Percentiles rank a stretch among this genome's conserved stretches.
phyloP scores from a whole-genome alignment of 2,797 vertebrate genomes.

The Cyprinodon diabolis region DNA sequence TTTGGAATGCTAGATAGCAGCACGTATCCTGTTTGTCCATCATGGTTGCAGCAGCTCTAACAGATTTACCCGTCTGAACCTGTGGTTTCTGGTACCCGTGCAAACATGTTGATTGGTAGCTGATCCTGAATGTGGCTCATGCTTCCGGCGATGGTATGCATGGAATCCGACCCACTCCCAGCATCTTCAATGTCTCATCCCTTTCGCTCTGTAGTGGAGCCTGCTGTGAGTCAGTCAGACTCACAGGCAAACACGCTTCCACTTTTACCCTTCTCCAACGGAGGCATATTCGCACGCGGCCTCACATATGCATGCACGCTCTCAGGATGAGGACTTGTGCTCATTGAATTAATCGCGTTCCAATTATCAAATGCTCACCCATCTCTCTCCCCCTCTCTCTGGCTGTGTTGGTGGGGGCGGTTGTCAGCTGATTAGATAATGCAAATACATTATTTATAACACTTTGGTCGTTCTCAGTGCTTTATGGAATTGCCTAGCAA shows the following conservation, averaged over 20 bases:
- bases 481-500: slow-evolving; percentile 87
- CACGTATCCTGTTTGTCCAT: neutral
- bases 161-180: slow-evolving; percentile 69
- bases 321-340: slow-evolving; percentile 69
- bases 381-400: slow-evolving; percentile 14
- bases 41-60: slow-evolving; percentile 10
- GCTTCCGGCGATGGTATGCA: slow-evolving; percentile 49
- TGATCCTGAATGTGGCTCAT: slow-evolving; percentile 51
- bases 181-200: slow-evolving; percentile 54
- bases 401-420: slow-evolving; percentile 63
- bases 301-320: slow-evolving; percentile 57
- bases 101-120: slow-evolving; percentile 25
- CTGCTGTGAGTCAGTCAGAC: slow-evolving; percentile 53
- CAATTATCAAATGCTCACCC: slow-evolving; percentile 71
- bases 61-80: slow-evolving; percentile 24
- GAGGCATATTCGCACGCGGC: slow-evolving; percentile 54
- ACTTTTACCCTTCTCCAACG: slow-evolving; percentile 33
- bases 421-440: slow-evolving; percentile 84
- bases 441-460: slow-evolving; percentile 88
- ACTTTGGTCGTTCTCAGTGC: slow-evolving; percentile 75
- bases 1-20: no score
- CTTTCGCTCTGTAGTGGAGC: slow-evolving; percentile 37
- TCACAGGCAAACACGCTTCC: slow-evolving; percentile 32
- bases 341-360: slow-evolving; percentile 75
- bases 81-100: slow-evolving; percentile 13